These are phyloP conservation scores for Hippocampus kuda DNA, from an alignment of 2,797 vertebrate genomes.

Conservation along the genomic window DNA sequence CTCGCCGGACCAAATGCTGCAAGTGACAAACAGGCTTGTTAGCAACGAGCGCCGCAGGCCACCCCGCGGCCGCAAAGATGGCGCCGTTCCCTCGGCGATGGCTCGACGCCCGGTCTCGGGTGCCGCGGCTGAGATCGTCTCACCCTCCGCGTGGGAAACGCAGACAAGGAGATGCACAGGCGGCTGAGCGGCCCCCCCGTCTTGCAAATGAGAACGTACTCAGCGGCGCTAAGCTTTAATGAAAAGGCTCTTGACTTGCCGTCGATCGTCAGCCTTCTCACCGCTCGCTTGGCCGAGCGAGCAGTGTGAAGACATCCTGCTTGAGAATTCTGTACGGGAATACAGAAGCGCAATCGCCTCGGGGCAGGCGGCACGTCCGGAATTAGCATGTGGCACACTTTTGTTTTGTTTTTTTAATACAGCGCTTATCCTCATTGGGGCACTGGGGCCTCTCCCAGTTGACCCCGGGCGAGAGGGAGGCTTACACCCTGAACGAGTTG, in stretches of 20 bases:
- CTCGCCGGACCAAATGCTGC: conserved; percentile 34
- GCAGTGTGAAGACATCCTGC: conserved; percentile 22
- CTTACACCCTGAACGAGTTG: no score
- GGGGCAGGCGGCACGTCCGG: no score
- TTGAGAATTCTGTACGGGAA: conserved; percentile 8
- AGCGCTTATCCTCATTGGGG: no score
- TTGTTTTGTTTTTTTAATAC: no score
- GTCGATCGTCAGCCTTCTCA: conserved; percentile 17
- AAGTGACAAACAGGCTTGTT: conserved; percentile 58
- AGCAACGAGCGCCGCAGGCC: conserved; percentile 40
- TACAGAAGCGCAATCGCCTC: no score
- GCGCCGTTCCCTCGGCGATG: conserved; percentile 41
- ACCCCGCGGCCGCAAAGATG: conserved; percentile 60
- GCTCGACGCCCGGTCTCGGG: conserved; percentile 51
- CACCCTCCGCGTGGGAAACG: conserved; percentile 20
- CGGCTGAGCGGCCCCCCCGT: neutral
- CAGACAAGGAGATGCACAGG: conserved; percentile 13
- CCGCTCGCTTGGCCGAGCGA: conserved; percentile 31
- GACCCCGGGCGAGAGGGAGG: no score
- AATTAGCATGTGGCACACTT: no score
- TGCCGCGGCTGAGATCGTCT: conserved; percentile 24
- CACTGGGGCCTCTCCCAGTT: no score
- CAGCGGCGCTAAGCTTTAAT: conserved; percentile 23
- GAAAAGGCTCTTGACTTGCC: conserved; percentile 35
- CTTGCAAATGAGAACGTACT: conserved; percentile 24